Base-by-base conservation (phyloP, 1,140 invertebrate species). In the Sarcophaga bullata region DNA sequence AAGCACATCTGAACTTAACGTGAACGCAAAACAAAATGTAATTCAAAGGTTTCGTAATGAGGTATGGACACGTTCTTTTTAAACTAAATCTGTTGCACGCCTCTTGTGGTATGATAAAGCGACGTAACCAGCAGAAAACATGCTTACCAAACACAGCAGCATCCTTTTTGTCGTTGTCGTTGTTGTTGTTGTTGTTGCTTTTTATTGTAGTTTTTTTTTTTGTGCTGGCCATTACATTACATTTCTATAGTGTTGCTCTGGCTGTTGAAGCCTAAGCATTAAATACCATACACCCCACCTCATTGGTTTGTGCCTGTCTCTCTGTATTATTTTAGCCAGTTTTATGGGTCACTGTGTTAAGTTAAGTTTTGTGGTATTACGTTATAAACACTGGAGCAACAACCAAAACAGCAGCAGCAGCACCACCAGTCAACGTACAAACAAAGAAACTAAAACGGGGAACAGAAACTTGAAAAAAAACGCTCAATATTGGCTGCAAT, bases 261-360 rank as follows among this genome's bases (percentile, higher is more conserved):
- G 25, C 25, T 37, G 25, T 37, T 37, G 1, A 37, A 37, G 25
- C 25, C 25, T 37, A 37, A 37, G 25, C 25, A 37, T 37, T 37
- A 37, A 37, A 37, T 37, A 37, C 25, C 25, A 37, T 37, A 37
- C 25, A 37, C 25, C 25, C 25, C 25, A 37, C 25, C 25, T 37
- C 25, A 49, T 48, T 52, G 48, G 76, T 25, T 52, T 49, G 50
- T 48, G 48, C 76, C n/a, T n/a, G n/a, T 13, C 1, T 58, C n/a
- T 58, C 5, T 58, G 11, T 58, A 13, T 58, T 37, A 58, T n/a
- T 58, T 11, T 58, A n/a, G 54, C 5, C 11, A 58, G 11, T 13
- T 75, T 75, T 75, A 6, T 75, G 73, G 73, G 73, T 75, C 73
- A 75, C 73, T 75, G 46, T 75, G 73, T 75, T 75, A 75, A 75